Conservation (phyloP, 1,140 invertebrate species). For the Doryteuthis pealeii region DNA sequence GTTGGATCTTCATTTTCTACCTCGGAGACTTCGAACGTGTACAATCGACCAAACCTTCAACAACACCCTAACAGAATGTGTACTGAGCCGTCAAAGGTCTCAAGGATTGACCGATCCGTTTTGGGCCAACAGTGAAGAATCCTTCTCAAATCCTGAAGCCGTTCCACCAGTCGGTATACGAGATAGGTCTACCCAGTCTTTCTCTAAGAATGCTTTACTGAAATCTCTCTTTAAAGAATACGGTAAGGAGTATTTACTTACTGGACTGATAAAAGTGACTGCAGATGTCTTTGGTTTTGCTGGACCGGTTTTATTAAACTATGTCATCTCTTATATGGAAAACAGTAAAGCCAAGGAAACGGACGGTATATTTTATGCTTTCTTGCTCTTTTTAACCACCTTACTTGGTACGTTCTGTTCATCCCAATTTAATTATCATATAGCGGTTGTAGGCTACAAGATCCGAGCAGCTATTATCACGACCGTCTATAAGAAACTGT, state of each 20-base stretch:
- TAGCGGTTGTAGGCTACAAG: slow-evolving; percentile 83
- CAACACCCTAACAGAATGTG: slow-evolving; percentile 40
- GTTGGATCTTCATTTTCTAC: slow-evolving; percentile 86
- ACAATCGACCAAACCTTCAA: slow-evolving; percentile 67
- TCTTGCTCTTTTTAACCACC: slow-evolving; percentile 65
- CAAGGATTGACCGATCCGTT: slow-evolving; percentile 14
- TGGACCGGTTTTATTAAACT: slow-evolving; percentile 84
- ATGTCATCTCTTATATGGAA: slow-evolving; percentile 80
- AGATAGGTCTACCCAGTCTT: neutral
- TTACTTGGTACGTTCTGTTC: slow-evolving; percentile 73
- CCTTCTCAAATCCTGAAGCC: slow-evolving; percentile 17
- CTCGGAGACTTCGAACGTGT: slow-evolving; percentile 69
- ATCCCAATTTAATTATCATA: slow-evolving; percentile 86
- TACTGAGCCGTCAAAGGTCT: slow-evolving; percentile 18
- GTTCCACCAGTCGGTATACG: slow-evolving; percentile 19
- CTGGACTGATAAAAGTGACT: slow-evolving; percentile 84
- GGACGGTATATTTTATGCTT: slow-evolving; percentile 79
- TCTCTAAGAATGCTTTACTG: slow-evolving; percentile 63
- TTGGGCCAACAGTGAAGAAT: slow-evolving; percentile 7
- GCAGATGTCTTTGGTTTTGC: slow-evolving; percentile 83
- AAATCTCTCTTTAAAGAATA: slow-evolving; percentile 79
- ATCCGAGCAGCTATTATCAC: slow-evolving; percentile 82
- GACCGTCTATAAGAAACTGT: slow-evolving; percentile 82
- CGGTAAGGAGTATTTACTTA: slow-evolving; percentile 82
- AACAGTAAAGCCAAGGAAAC: slow-evolving; percentile 68